Evolutionary conservation across 2,888 invertebrate species (phyloP).

Genomic region (Drosophila paracracens): DNA sequence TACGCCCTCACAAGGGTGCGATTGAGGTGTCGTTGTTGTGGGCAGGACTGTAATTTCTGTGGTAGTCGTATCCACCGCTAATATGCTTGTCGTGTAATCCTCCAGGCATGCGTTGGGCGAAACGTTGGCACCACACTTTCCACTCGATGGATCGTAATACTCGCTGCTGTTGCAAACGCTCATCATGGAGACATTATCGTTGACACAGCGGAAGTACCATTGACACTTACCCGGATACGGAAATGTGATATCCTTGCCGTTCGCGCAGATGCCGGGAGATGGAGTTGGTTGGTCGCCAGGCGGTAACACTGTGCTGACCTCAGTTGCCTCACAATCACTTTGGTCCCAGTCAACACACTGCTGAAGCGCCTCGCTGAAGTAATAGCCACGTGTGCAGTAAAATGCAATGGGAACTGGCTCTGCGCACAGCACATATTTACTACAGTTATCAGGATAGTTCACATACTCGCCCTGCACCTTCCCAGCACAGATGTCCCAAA

Average conservation of each 20-base stretch:
- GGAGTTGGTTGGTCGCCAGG: constrained; percentile 19
- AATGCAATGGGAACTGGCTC: constrained; percentile 84
- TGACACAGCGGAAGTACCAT: constrained; percentile 58
- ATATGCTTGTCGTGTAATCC: constrained; percentile 2
- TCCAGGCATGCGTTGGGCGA: constrained; percentile 53
- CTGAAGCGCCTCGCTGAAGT: constrained; percentile 76
- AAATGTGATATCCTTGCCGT: constrained; percentile 23
- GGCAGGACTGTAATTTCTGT: constrained; percentile 7
- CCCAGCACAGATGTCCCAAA: constrained; percentile 49
- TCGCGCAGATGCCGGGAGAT: constrained; percentile 25
- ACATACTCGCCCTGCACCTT: constrained; percentile 52
- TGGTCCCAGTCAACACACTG: constrained; percentile 67
- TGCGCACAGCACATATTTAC: constrained; percentile 68
- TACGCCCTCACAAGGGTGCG: constrained; percentile 43
- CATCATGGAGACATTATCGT: constrained; percentile 77
- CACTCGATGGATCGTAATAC: constrained; percentile 56
- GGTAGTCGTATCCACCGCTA: not conserved
- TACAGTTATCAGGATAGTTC: constrained; percentile 73
- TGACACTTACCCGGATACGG: constrained; percentile 57
- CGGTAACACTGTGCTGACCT: constrained; percentile 34
- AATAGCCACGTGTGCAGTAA: constrained; percentile 86
- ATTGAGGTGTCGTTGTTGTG: constrained; percentile 14
- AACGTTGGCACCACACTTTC: constrained; percentile 44
- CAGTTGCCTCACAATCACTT: constrained; percentile 81
- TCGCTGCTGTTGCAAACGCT: constrained; percentile 86